Base-by-base conservation (phyloP, 1,140 invertebrate genomes). In the Pissodes strobi region DNA sequence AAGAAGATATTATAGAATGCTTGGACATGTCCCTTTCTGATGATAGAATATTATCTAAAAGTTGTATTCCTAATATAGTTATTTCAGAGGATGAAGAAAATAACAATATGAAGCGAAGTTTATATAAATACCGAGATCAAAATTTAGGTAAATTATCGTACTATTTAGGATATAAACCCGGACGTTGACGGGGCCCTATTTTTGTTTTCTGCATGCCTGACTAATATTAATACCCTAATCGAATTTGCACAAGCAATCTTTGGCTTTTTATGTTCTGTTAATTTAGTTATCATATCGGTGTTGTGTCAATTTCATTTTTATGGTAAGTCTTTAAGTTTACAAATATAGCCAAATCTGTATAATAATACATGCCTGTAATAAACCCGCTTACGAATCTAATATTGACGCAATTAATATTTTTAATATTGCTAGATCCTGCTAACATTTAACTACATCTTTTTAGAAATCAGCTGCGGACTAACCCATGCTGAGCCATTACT, bases 391-490 rank as follows among this genome's bases (percentile, higher is more conserved):
- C 30, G 53, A 51, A 51, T 27, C 38, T 46, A 67, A 66, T 12
- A n/a, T n/a, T n/a, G n/a, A n/a, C n/a, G n/a, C n/a, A n/a, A n/a
- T n/a, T n/a, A n/a, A 53, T 65, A 58, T 41, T 71, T 63, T 15
- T 56, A 71, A 67, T 74, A 72, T 53, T 69, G 76, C 75, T 75
- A 76, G 73, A 68, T 67, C 69, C 72, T 69, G 69, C 74, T 79
- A 78, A 79, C 76, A 70, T 66, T 70, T 74, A 73, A 75, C 70
- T 68, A 60, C 70, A 72, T 78, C 72, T 76, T 79, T 79, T 73
- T 79, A 79, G 78, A 79, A 76, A 66, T 64, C 70, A 72, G 64
- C 73, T 69, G 69, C 70, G 74, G 67, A 72, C 67, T 76, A 73
- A 76, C 69, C 55, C 64, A 71, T 39, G 66, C 64, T 64, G 68